Evolutionary conservation across 2,888 invertebrate genomes (phyloP), one percentile per base, ranked within the genome.

Genomic region (Drosophila birchii): DNA sequence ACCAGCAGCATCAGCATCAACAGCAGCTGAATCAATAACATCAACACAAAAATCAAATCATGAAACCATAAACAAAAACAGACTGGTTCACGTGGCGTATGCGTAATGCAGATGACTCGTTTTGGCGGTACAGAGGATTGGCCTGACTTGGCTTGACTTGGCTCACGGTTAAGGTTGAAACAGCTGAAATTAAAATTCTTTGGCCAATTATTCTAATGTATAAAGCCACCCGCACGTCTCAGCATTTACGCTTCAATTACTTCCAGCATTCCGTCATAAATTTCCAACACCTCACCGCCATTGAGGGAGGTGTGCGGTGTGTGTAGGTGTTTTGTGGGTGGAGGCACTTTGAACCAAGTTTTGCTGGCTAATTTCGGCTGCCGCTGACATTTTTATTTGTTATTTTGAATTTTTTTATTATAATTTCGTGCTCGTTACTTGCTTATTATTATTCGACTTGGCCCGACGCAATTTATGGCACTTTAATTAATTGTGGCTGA

Each of bases 131-230:
- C 9, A 8, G 32, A 47, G 57, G 57, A 34, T 47, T n/a, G 56
- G 45, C 56, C 16, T 41, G 26, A 18, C 34, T 49, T 18, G 47
- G 53, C 34, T 32, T 36, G 32, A 56, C 69, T 63, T 51, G 49
- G 34, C 56, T 81, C 78, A 82, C 61, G 75, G 79, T 85, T 85
- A 87, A 87, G 85, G 87, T 85, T 82, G 61, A 18, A 60, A 3
- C 23, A 2, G 41, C 59, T 70, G 38, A 29, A 47, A 79, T 73
- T 66, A 47, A 63, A 62, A 85, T 82, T 81, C 79, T 76, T 81
- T 66, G 64, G 76, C 70, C 77, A 83, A 74, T 81, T 78, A 80
- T 81, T 81, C 81, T 84, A 63, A 71, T 67, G 68, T 18, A 23
- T 44, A 7, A 34, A 60, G 39, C 81, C 83, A 78, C 87, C 87